Conservation (phyloP, 37 sponge, comb jelly and placozoan species). For the Crambe crambe region DNA sequence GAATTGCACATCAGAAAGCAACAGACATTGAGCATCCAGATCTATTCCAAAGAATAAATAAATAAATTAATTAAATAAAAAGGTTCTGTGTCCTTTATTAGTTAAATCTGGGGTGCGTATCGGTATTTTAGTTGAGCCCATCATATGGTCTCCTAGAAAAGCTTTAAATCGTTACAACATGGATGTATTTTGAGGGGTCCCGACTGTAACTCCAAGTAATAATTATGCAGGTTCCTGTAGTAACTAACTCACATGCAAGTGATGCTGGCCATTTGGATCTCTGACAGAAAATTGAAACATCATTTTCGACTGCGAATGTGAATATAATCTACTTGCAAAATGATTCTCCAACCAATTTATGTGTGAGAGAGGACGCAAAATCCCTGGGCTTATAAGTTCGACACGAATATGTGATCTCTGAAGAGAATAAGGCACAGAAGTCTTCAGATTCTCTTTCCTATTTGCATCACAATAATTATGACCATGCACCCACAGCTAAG, state of each 20-base stretch:
- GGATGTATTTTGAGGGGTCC: no score
- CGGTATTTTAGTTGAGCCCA: no score
- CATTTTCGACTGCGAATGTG: constrained; percentile 5
- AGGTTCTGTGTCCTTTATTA: no score
- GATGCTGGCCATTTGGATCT: background rate
- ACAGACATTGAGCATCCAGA: background rate
- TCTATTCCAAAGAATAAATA: background rate
- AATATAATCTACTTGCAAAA: constrained; percentile 15
- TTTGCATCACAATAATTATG: background rate
- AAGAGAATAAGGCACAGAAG: background rate
- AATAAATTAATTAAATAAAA: constrained; percentile 1
- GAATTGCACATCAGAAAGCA: background rate
- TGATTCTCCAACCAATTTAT: constrained; percentile 7
- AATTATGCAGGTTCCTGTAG: no score
- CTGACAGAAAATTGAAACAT: background rate
- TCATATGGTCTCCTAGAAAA: no score
- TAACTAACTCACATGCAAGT: constrained; percentile 9
- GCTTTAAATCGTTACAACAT: no score
- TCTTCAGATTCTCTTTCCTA: background rate
- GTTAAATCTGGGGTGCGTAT: no score
- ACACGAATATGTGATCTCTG: background rate
- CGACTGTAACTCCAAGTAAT: no score
- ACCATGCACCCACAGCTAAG: background rate
- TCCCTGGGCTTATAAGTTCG: background rate
- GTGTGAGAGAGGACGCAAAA: background rate